Evolutionary conservation across 1,140 invertebrate species (phyloP), one percentile per base, ranked within the genome.

Genomic region (Hestina assimilis): DNA sequence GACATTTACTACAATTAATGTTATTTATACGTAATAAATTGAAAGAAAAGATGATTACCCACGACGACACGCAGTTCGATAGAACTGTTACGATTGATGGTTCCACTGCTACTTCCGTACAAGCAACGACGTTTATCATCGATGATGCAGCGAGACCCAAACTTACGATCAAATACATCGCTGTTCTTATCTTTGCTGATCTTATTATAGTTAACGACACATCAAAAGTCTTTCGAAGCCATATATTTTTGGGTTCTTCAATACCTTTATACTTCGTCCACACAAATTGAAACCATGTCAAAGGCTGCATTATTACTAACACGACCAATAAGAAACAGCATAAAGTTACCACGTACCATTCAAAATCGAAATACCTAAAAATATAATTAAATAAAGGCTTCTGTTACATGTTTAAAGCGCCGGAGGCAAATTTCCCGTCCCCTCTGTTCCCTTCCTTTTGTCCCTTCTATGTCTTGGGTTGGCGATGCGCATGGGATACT

Each of bases 161-260:
- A 33, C 92, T 92, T 26, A 95, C 91, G 1, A 93, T 59, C 3
- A 94, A 64, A 65, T 95, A 96, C 3, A 95, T 88, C 1, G 82
- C 54, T 1, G 91, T 92, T 45, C 95, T 89, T 7, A 92, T 80
- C 29, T 85, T 71, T 1, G 92, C 90, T 57, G 90, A 94, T 72
- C 91, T 90, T 26, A 93, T 91, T 20, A 92, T 89, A n/a, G 59
- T 68, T 12, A 89, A 69, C 1, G 91, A 92, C 17, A 83, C 62
- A 9, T 89, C 81, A 43, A 89, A 92, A 19, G 92, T 64, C 7
- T 60, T 71, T 21, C 75, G 55, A n/a, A 90, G 66, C 19, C 83
- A 62, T 45, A 23, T 63, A 43, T 83, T 82, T 19, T 72, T 70
- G 0, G 90, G 89, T 59, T 89, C 86, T 42, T 83, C 66, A n/a